Evolutionary conservation across 2,888 invertebrate genomes (phyloP).

Genomic region (Drosophila cracens): DNA sequence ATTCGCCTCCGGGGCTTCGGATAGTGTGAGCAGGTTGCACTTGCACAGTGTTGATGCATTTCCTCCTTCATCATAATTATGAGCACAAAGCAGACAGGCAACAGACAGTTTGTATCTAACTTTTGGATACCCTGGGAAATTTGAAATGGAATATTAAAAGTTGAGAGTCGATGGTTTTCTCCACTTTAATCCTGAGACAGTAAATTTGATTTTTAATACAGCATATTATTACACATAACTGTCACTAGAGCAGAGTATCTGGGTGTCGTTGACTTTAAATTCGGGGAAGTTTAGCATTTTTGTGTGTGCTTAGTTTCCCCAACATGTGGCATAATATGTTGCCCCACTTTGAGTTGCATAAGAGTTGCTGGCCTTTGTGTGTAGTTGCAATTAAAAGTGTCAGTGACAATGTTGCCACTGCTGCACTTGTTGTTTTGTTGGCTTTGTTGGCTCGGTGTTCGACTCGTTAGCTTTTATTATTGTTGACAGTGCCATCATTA

Average conservation of each 20-base stretch:
- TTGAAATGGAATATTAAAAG: background rate
- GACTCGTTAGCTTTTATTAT: constrained; percentile 72
- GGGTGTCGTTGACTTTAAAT: background rate
- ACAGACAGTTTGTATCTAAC: background rate
- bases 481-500: constrained; percentile 52
- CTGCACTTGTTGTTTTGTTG: constrained; percentile 22
- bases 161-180: background rate
- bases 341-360: constrained; percentile 58
- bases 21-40: constrained; percentile 15
- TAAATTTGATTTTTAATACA: background rate
- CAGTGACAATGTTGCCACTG: constrained; percentile 57
- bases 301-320: constrained; percentile 8
- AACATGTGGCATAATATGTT: constrained; percentile 61
- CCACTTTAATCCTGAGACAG: background rate
- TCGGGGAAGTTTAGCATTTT: constrained; percentile 19
- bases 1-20: constrained; percentile 33
- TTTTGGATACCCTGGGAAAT: constrained; percentile 2
- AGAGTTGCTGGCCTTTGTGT: constrained; percentile 43
- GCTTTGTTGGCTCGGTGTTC: constrained; percentile 28
- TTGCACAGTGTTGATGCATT: constrained; percentile 34
- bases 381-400: constrained; percentile 66
- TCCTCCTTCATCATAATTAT: constrained; percentile 71
- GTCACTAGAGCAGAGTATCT: background rate
- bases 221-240: background rate
- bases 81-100: constrained; percentile 26